Evolutionary conservation across 2,113 vertebrate species (phyloP), one percentile per base, ranked within the genome.

Genomic region (Raja brachyura): DNA sequence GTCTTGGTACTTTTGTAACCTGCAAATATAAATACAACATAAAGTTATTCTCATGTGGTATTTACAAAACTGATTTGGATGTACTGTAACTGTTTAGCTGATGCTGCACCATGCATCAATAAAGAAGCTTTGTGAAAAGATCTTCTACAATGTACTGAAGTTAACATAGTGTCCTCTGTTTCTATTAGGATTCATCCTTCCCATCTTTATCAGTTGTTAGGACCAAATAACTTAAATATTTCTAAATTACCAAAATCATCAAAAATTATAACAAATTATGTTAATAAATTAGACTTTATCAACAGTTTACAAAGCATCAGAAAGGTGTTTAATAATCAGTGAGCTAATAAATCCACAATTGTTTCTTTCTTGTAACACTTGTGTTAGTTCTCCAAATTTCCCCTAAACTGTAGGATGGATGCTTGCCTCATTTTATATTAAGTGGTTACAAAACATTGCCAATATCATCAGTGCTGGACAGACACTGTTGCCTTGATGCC

Each of bases 1-100:
- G 0, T 0, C 66, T 76, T 94, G 94, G 33, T 93, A 77, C 31
- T 93, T 59, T 4, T 93, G 76, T 18, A 94, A 76, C 93, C 95
- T 95, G 93, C 20, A 92, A 92, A 92, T 54, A 74, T 25, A 92
- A 39, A 70, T 48, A 66, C 31, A 90, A 59, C 31, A 68, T 90
- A 39, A 92, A 73, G 2, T 10, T 92, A 4, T 28, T 28, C 9
- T 73, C 4, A 92, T 0, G 25, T 73, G 33, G 90, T 9, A 25
- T 7, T 68, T 54, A 13, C 22, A 92, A 33, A 14, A 66, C 20
- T 61, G n/a, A 22, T 33, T n/a, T 66, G 61, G 16, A 13, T 33
- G 85, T 48, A 48, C 39, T 48, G 39, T n/a, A 90, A 63, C 31
- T 28, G 39, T 73, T 28, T 11, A 18, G 20, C 7, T 54, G 2